Conservation (phyloP, 2,113 vertebrate genomes). For the Progne subis region DNA sequence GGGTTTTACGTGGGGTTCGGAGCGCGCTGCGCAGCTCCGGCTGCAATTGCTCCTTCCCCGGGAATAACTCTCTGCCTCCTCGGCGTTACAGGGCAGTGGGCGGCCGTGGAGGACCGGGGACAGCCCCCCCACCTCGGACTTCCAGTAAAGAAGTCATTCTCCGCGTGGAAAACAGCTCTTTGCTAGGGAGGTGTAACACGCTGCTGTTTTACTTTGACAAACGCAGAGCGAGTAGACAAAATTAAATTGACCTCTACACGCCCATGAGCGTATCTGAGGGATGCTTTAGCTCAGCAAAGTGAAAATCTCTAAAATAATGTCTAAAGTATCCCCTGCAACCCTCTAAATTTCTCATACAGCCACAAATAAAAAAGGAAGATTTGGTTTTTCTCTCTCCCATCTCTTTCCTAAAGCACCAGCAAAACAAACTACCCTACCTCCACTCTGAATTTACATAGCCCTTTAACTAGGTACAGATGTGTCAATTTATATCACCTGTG, state of each 20-base stretch:
- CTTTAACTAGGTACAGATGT: background rate
- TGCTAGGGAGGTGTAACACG: background rate
- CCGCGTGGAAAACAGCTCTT: background rate
- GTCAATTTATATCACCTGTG: background rate
- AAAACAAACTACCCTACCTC: rapidly evolving
- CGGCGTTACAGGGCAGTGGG: background rate
- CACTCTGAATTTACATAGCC: background rate
- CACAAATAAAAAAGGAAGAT: background rate
- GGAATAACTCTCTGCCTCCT: background rate
- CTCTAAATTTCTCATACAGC: background rate
- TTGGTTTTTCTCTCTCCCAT: rapidly evolving
- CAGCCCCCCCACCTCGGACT: background rate
- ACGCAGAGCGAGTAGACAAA: background rate
- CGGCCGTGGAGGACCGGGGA: rapidly evolving
- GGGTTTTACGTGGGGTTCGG: rapidly evolving
- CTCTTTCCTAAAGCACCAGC: background rate
- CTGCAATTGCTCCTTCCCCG: no score
- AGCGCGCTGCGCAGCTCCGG: rapidly evolving
- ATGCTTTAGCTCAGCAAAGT: background rate
- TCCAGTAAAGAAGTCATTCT: background rate
- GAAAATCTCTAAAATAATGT: background rate
- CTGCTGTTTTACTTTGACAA: background rate
- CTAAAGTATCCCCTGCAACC: rapidly evolving
- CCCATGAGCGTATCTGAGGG: background rate
- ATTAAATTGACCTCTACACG: background rate